phyloP scores from a whole-genome alignment of 2,888 invertebrate genomes.

The Nymphalis polychloros region DNA sequence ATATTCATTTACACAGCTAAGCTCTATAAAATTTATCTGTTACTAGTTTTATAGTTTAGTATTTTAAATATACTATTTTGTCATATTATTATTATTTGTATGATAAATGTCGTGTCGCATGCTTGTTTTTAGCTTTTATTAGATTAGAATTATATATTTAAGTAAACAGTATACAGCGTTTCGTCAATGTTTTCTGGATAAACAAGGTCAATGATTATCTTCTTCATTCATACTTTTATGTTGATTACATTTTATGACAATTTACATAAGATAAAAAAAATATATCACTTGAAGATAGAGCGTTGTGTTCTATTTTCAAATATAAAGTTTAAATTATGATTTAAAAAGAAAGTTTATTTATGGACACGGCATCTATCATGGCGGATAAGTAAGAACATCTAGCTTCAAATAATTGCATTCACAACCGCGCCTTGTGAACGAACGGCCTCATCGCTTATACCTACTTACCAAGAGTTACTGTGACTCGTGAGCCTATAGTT shows the following conservation, averaged over 20 bases:
- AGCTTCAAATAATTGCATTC: constrained; percentile 66
- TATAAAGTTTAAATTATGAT: constrained; percentile 10
- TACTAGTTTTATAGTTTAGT: neutral
- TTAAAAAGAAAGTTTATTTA: constrained; percentile 16
- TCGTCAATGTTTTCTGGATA: constrained; percentile 22
- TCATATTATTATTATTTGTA: neutral
- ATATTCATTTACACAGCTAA: neutral
- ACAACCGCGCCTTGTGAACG: constrained; percentile 70
- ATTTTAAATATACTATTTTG: neutral
- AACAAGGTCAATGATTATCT: constrained; percentile 53
- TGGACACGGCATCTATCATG: constrained; percentile 51
- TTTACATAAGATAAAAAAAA: constrained; percentile 42
- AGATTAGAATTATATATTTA: constrained; percentile 16
- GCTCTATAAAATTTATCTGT: neutral
- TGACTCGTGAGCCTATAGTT: constrained; percentile 57
- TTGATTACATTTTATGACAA: constrained; percentile 46
- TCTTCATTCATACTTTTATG: constrained; percentile 54
- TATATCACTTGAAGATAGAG: constrained; percentile 46
- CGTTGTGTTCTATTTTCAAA: constrained; percentile 15
- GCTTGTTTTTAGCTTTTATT: neutral
- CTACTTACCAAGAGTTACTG: constrained; percentile 46
- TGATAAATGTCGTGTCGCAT: neutral
- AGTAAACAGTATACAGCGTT: constrained; percentile 26
- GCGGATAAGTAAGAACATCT: constrained; percentile 60
- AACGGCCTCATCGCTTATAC: constrained; percentile 56